Conservation (phyloP, 2,888 invertebrate species). For the Ormyrus thymus region DNA sequence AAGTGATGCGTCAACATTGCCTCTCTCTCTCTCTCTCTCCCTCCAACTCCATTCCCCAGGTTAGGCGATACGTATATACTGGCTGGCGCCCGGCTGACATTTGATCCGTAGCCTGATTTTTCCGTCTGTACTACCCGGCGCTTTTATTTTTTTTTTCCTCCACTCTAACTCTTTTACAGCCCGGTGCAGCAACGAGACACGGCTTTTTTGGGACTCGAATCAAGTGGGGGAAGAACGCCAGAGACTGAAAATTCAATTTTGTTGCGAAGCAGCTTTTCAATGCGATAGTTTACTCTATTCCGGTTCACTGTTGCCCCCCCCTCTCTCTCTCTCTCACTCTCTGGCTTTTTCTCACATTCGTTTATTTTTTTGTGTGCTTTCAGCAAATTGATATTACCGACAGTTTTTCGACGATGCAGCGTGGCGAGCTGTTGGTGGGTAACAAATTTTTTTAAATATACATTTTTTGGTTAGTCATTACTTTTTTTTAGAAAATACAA, state of each 20-base stretch:
- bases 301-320: background rate
- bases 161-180: background rate
- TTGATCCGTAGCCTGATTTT: slow-evolving; percentile 31
- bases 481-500: too few relatives aligned
- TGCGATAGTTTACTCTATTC: slow-evolving; percentile 44
- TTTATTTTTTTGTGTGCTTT: slow-evolving; percentile 5
- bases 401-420: slow-evolving; percentile 13
- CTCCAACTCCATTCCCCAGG: background rate
- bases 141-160: slow-evolving; percentile 1
- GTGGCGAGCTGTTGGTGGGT: too few relatives aligned
- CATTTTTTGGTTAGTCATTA: too few relatives aligned
- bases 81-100: background rate
- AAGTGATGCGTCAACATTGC: slow-evolving; percentile 58
- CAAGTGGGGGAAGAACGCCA: background rate
- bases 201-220: too few relatives aligned
- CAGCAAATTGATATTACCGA: slow-evolving; percentile 42
- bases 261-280: slow-evolving; percentile 48
- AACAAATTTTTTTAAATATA: too few relatives aligned
- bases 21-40: background rate
- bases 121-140: background rate
- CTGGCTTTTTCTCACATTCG: slow-evolving; percentile 1
- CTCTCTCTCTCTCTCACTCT: background rate
- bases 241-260: slow-evolving; percentile 43
- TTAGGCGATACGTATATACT: background rate
- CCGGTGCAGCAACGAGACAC: background rate